Evolutionary conservation across 2,888 invertebrate genomes (phyloP).

Genomic region (Sicus ferrugineus): DNA sequence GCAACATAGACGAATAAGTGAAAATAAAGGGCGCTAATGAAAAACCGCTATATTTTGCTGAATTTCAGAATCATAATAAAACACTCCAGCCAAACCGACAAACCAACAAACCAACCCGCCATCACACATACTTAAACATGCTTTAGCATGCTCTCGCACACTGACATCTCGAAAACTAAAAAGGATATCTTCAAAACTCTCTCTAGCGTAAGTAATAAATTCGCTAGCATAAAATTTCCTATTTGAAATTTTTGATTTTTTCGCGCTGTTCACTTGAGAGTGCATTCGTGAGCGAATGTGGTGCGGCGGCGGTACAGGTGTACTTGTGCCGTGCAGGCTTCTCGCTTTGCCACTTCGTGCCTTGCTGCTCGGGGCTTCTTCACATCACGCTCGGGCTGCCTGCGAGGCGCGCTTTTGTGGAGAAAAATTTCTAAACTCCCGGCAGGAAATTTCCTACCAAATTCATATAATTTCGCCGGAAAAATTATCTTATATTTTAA

Average conservation of each 20-base stretch:
- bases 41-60: conserved; percentile 20
- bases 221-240: conserved; percentile 23
- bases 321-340: conserved; percentile 26
- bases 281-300: not conserved
- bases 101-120: not conserved
- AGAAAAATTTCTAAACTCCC: not conserved
- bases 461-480: not conserved
- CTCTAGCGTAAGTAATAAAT: conserved; percentile 31
- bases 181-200: conserved; percentile 26
- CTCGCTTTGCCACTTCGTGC: conserved; percentile 34
- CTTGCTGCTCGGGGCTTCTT: conserved; percentile 12
- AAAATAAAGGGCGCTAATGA: conserved; percentile 12
- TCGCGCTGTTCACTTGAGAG: conserved; percentile 23
- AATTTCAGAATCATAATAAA: conserved; percentile 21
- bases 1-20: not conserved
- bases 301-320: conserved; percentile 33
- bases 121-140: not conserved
- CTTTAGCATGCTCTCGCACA: not conserved
- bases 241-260: conserved; percentile 33
- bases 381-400: conserved; percentile 3
- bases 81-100: conserved; percentile 2
- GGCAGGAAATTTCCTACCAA: not conserved
- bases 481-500: not conserved
- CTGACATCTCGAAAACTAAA: conserved; percentile 32
- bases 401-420: conserved; percentile 41